Evolutionary conservation across 2,113 vertebrate species (phyloP).

Genomic region (Fregetta grallaria): DNA sequence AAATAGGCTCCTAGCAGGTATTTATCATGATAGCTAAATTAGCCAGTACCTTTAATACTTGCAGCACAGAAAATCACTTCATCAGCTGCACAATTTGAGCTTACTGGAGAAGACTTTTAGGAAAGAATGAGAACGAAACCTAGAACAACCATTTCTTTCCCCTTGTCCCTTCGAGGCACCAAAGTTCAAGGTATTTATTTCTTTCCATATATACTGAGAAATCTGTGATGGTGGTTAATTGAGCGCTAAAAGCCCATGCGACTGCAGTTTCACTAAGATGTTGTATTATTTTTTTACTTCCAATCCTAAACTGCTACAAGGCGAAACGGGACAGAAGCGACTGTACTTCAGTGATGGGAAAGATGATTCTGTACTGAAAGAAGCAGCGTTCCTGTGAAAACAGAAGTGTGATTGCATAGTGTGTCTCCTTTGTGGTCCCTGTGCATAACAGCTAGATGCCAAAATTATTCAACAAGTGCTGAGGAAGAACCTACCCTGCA

Average conservation of each 20-base stretch:
- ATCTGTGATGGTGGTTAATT: constrained; percentile 23
- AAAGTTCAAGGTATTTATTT: constrained; percentile 54
- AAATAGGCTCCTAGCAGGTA: constrained; percentile 26
- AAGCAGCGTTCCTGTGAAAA: not conserved
- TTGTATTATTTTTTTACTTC: not conserved
- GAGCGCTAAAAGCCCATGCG: not conserved
- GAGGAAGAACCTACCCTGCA: not conserved
- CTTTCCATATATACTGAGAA: not conserved
- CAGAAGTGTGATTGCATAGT: not conserved
- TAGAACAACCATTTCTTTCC: constrained; percentile 44
- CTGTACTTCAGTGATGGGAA: not conserved
- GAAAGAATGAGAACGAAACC: constrained; percentile 36
- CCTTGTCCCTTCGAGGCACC: not conserved
- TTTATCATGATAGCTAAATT: constrained; percentile 63
- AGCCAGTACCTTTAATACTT: constrained; percentile 11
- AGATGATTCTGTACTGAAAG: not conserved
- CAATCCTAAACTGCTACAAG: not conserved
- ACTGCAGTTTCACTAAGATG: constrained; percentile 37
- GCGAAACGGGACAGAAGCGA: not conserved
- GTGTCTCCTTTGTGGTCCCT: not conserved
- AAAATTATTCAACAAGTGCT: not conserved
- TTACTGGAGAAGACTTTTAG: constrained; percentile 28
- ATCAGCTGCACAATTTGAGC: constrained; percentile 50
- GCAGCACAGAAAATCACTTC: constrained; percentile 46
- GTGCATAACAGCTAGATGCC: not conserved